Evolutionary conservation across 64 coral and sea anemone species (phyloP).

Genomic region (Porites lutea): DNA sequence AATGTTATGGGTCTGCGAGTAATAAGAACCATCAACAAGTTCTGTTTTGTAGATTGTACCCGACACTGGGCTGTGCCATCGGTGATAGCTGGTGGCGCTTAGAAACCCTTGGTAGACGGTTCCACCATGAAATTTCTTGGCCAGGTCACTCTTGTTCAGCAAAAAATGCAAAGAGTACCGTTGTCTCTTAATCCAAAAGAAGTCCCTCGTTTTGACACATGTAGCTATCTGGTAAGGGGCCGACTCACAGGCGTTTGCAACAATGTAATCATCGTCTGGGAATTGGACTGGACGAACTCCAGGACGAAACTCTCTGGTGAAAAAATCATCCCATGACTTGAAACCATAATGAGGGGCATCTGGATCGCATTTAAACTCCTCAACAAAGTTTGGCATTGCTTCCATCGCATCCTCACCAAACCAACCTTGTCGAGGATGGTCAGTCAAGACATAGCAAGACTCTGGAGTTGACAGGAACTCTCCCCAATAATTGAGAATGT

Average conservation of each 20-base stretch:
- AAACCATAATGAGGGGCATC: conserved; percentile 53
- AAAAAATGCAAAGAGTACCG: conserved; percentile 81
- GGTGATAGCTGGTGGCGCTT: conserved; percentile 84
- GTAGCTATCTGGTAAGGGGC: conserved; percentile 63
- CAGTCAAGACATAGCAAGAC: conserved; percentile 63
- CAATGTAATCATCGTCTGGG: conserved; percentile 67
- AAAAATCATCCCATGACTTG: conserved; percentile 93
- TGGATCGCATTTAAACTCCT: conserved; percentile 76
- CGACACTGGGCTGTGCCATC: conserved; percentile 89
- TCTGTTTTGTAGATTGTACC: conserved; percentile 74
- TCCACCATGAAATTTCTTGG: conserved; percentile 78
- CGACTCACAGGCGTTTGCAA: conserved; percentile 90
- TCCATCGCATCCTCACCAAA: conserved; percentile 74
- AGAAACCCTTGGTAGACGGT: conserved; percentile 88
- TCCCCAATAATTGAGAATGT: conserved; percentile 80
- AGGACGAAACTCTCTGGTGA: conserved; percentile 76
- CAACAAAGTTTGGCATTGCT: conserved; percentile 78
- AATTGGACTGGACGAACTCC: conserved; percentile 72
- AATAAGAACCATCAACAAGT: conserved; percentile 84
- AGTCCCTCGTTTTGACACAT: conserved; percentile 51
- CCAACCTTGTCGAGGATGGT: conserved; percentile 62
- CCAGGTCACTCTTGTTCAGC: conserved; percentile 66
- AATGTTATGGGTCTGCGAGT: conserved; percentile 59
- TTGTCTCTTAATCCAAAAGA: conserved; percentile 73
- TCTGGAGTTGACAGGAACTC: conserved; percentile 22